Evolutionary conservation across 2,797 vertebrate genomes (phyloP).

Genomic region (Halcyon chelicuti): DNA sequence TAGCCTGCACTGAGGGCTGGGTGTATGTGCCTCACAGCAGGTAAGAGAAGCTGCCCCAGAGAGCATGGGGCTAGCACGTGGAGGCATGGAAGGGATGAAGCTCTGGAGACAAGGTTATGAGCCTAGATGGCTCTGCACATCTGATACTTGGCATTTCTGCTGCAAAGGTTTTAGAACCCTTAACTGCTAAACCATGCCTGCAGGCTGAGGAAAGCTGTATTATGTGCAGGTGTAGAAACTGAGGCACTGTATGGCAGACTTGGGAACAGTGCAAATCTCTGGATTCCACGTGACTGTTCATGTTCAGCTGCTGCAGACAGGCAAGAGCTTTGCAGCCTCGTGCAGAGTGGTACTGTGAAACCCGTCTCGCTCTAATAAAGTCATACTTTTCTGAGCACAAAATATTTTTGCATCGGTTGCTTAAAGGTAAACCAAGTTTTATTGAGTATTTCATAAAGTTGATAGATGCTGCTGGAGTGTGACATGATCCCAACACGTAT

Average conservation of each 20-base stretch:
- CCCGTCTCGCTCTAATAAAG: constrained; percentile 18
- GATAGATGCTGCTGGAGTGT: not conserved
- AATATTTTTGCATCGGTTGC: not conserved
- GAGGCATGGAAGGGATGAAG: not conserved
- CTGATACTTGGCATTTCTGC: not conserved
- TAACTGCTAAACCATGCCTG: accelerated
- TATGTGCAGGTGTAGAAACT: not conserved
- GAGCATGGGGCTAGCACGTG: accelerated
- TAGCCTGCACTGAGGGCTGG: accelerated
- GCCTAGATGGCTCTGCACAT: not conserved
- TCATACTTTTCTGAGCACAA: not conserved
- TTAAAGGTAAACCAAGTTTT: not conserved
- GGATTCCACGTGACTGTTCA: not conserved
- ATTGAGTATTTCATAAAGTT: not conserved
- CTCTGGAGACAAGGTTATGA: not conserved
- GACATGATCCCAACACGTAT: not conserved
- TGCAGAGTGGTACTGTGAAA: not conserved
- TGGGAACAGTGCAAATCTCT: not conserved
- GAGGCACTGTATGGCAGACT: not conserved
- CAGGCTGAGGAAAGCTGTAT: not conserved
- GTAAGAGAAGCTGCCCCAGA: not conserved
- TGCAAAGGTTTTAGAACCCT: not conserved
- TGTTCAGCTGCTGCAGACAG: not conserved
- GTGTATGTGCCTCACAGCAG: accelerated
- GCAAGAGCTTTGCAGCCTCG: accelerated